Conservation (phyloP, 2,113 vertebrate species). For the Sitta europaea region DNA sequence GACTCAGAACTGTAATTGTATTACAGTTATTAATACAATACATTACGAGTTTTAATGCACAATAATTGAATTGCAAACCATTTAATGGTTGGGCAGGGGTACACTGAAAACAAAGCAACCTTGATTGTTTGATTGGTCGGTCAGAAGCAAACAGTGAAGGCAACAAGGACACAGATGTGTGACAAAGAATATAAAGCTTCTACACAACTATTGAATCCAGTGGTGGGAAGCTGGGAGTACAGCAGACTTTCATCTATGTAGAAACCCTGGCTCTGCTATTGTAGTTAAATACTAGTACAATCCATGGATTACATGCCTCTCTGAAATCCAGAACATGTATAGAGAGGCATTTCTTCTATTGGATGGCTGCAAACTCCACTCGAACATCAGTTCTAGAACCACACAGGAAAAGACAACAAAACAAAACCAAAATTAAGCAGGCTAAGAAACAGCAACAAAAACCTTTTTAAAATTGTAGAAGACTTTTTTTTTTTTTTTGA, state of each 20-base stretch:
- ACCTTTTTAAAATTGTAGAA: background rate
- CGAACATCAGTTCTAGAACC: background rate
- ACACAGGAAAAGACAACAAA: background rate
- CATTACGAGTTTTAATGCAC: background rate
- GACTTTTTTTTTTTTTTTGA: too few species aligned
- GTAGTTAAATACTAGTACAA: background rate
- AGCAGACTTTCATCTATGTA: background rate
- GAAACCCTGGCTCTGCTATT: background rate
- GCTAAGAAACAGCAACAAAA: background rate
- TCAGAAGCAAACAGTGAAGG: background rate
- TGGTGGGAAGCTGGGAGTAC: background rate
- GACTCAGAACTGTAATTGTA: background rate
- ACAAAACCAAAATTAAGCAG: background rate
- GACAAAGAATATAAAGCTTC: background rate
- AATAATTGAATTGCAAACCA: background rate
- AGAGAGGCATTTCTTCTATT: background rate
- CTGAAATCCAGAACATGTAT: background rate
- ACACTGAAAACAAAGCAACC: background rate
- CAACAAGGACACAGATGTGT: background rate
- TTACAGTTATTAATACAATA: background rate
- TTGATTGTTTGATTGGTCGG: accelerated
- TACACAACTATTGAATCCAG: background rate
- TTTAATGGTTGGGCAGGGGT: background rate
- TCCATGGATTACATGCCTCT: too few species aligned
- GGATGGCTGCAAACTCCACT: background rate